These are phyloP conservation scores for Drosophila cognata DNA, from an alignment of 2,888 invertebrate species.

Conservation along the genomic window DNA sequence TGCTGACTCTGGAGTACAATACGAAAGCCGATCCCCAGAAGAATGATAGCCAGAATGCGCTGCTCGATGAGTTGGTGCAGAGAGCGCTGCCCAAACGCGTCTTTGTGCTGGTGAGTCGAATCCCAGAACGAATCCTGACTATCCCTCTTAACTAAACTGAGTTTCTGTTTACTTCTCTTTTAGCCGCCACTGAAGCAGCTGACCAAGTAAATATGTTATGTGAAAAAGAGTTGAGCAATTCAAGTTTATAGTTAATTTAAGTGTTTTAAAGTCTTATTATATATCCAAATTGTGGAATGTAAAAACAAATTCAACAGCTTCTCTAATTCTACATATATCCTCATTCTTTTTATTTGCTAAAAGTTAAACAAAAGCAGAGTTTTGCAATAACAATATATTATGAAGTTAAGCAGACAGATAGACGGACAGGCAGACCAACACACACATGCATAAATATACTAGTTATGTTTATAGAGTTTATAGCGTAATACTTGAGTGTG, in stretches of 20 bases:
- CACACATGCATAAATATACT: slow-evolving; percentile 36
- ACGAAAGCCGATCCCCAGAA: slow-evolving; percentile 82
- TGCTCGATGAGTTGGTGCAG: slow-evolving; percentile 83
- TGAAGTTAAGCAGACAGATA: slow-evolving; percentile 10
- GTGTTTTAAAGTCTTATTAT: slow-evolving; percentile 66
- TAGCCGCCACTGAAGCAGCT: slow-evolving; percentile 82
- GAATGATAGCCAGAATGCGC: slow-evolving; percentile 81
- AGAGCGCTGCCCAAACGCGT: slow-evolving; percentile 85
- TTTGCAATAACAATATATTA: slow-evolving; percentile 34
- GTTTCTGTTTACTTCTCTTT: slow-evolving; percentile 18
- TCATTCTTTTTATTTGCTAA: slow-evolving; percentile 57
- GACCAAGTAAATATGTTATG: slow-evolving; percentile 62
- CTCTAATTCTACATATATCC: background rate
- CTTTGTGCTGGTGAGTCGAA: slow-evolving; percentile 83
- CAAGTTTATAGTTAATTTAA: slow-evolving; percentile 51
- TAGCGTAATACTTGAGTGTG: slow-evolving; percentile 72
- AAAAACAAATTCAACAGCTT: slow-evolving; percentile 50
- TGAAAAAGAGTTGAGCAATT: slow-evolving; percentile 11
- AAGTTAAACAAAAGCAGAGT: slow-evolving; percentile 38
- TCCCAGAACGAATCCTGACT: background rate
- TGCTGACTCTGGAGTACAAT: slow-evolving; percentile 83
- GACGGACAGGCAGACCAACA: slow-evolving; percentile 27
- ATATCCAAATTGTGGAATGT: slow-evolving; percentile 50
- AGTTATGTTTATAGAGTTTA: slow-evolving; percentile 62
- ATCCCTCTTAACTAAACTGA: background rate